Percentiles rank a stretch among this genome's conserved stretches.
Evolutionary conservation across 2,888 invertebrate genomes (phyloP).

Genomic region (Drosophila infuscata): DNA sequence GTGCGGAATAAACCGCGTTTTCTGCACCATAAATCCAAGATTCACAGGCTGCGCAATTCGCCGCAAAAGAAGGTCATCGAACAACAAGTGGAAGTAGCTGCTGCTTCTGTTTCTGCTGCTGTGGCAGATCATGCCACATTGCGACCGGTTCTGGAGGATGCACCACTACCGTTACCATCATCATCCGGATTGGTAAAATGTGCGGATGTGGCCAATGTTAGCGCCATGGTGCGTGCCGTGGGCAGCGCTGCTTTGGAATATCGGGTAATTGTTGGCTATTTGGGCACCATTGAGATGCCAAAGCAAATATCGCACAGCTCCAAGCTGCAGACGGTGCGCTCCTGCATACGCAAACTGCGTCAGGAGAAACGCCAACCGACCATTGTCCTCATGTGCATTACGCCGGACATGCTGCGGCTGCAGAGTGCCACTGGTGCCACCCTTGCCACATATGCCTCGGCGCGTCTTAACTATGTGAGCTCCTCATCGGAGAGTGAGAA

Average conservation of each 20-base stretch:
- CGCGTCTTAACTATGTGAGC: conserved; percentile 94
- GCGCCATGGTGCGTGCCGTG: conserved; percentile 84
- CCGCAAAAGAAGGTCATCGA: conserved; percentile 85
- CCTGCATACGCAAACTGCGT: conserved; percentile 94
- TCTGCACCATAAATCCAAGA: conserved; percentile 86
- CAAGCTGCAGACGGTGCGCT: conserved; percentile 91
- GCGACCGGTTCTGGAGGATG: conserved; percentile 82
- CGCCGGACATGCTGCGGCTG: conserved; percentile 92
- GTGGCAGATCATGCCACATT: conserved; percentile 59
- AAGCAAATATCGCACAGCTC: conserved; percentile 91
- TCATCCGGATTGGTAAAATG: conserved; percentile 55
- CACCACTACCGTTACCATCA: conserved; percentile 54
- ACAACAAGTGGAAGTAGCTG: conserved; percentile 12
- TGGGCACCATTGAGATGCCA: conserved; percentile 98
- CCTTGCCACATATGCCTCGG: conserved; percentile 94
- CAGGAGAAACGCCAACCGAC: conserved; percentile 95
- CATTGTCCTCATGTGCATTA: conserved; percentile 93
- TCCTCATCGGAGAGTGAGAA: conserved; percentile 96
- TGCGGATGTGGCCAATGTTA: conserved; percentile 85
- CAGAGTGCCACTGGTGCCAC: conserved; percentile 92
- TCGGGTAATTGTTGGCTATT: conserved; percentile 95
- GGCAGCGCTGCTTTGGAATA: conserved; percentile 88
- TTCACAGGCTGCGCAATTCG: conserved; percentile 87
- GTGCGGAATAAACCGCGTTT: conserved; percentile 84
- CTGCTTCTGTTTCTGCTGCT: conserved; percentile 10